phyloP scores from a whole-genome alignment of 2,888 invertebrate species.

The Bhutanitis thaidina region DNA sequence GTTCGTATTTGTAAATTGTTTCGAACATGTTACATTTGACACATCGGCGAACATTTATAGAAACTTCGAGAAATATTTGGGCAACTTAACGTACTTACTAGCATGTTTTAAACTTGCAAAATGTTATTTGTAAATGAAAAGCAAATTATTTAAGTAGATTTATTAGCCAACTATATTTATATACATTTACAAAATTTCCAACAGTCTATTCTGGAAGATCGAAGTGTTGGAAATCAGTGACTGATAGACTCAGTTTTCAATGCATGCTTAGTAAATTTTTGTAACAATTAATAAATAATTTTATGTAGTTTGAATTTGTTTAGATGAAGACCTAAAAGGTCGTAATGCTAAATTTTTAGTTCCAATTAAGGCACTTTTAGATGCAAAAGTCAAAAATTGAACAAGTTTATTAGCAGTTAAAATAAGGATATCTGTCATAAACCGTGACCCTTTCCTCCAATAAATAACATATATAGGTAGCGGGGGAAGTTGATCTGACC shows the following conservation, averaged over 20 bases:
- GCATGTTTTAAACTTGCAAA: too few species aligned
- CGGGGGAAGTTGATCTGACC: slow-evolving; percentile 68
- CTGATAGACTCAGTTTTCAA: background rate
- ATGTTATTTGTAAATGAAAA: too few species aligned
- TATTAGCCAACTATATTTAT: slow-evolving; percentile 6
- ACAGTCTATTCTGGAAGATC: background rate
- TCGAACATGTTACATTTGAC: too few species aligned
- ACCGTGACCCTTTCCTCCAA: slow-evolving; percentile 58
- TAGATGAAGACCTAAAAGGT: slow-evolving; percentile 48
- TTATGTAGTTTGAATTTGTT: slow-evolving; percentile 58
- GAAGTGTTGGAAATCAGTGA: background rate
- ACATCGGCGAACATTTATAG: too few species aligned
- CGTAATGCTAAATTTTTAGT: slow-evolving; percentile 48
- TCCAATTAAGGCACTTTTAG: slow-evolving; percentile 51
- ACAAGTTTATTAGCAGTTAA: slow-evolving; percentile 45
- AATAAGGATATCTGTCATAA: slow-evolving; percentile 37
- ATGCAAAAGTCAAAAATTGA: slow-evolving; percentile 38
- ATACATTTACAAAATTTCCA: background rate
- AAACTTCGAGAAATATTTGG: too few species aligned
- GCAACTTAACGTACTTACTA: too few species aligned
- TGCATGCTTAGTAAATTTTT: slow-evolving; percentile 23
- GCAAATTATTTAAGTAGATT: slow-evolving; percentile 16
- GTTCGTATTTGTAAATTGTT: too few species aligned
- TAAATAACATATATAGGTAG: slow-evolving; percentile 55
- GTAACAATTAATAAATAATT: background rate